phyloP scores from a whole-genome alignment of 2,888 invertebrate genomes.

The Cylloceria caligata region DNA sequence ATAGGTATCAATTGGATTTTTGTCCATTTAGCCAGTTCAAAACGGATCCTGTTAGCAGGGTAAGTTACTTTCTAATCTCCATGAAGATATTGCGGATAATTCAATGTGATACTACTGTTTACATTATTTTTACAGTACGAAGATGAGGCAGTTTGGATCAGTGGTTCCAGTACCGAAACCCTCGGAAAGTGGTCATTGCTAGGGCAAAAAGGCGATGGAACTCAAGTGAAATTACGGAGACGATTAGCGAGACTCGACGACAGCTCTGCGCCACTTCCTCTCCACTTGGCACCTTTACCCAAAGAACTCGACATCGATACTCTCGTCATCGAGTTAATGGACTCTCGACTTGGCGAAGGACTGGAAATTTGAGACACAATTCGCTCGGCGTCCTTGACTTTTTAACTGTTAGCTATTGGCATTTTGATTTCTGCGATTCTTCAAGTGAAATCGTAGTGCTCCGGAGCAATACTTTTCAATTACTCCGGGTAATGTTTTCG shows the following conservation, averaged over 20 bases:
- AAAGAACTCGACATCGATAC: constrained; percentile 70
- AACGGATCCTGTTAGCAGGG: no score
- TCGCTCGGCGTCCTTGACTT: neutral
- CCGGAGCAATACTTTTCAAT: no score
- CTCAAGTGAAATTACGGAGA: constrained; percentile 74
- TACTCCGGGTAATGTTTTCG: no score
- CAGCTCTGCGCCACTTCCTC: constrained; percentile 65
- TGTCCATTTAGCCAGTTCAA: no score
- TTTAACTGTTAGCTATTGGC: neutral
- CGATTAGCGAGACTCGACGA: constrained; percentile 76
- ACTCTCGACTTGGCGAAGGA: constrained; percentile 69
- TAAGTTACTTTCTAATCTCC: no score
- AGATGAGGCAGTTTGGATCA: constrained; percentile 74
- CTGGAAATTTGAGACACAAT: constrained; percentile 63
- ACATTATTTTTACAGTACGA: constrained; percentile 71
- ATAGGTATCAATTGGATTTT: no score
- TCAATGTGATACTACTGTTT: constrained; percentile 29
- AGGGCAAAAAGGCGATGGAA: constrained; percentile 72
- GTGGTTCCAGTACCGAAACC: constrained; percentile 65
- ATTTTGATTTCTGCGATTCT: neutral
- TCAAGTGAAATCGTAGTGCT: neutral
- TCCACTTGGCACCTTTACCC: constrained; percentile 75
- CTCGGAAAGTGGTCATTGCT: constrained; percentile 78
- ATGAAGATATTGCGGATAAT: neutral
- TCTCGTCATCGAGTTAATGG: constrained; percentile 71